Conservation (phyloP, 1,140 invertebrate genomes). For the Drosophila rhopaloa region DNA sequence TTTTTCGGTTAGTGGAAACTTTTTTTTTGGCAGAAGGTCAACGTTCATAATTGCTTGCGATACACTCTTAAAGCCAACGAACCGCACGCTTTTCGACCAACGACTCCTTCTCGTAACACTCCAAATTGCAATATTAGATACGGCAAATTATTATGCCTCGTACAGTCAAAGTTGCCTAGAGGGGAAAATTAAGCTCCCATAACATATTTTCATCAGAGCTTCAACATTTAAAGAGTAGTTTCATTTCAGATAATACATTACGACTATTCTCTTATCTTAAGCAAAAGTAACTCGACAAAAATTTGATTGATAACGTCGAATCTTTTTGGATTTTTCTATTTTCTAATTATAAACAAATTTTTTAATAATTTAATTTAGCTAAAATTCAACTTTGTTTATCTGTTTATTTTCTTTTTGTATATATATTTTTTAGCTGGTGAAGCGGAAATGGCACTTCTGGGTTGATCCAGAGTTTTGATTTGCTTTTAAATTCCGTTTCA, state of each 20-base stretch:
- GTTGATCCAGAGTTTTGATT: slow-evolving; percentile 43
- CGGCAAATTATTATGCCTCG: slow-evolving; percentile 38
- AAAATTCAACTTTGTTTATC: not conserved
- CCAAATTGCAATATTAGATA: slow-evolving; percentile 43
- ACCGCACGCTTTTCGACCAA: slow-evolving; percentile 21
- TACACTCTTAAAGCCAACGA: slow-evolving; percentile 52
- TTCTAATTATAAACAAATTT: too few relatives aligned
- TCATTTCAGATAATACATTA: not conserved
- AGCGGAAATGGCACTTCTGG: slow-evolving; percentile 70
- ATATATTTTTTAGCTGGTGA: slow-evolving; percentile 8
- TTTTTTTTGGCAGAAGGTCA: slow-evolving; percentile 70
- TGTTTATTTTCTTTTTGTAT: not conserved
- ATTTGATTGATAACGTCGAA: too few relatives aligned
- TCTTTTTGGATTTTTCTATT: too few relatives aligned
- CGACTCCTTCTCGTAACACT: slow-evolving; percentile 12
- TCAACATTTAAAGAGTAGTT: not conserved
- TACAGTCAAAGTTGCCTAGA: slow-evolving; percentile 13
- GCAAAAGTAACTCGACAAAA: too few relatives aligned
- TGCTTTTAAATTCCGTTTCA: slow-evolving; percentile 4
- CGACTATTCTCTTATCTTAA: too few relatives aligned
- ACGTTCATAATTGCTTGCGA: slow-evolving; percentile 70
- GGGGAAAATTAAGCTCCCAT: not conserved
- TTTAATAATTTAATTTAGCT: too few relatives aligned
- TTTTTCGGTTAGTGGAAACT: slow-evolving; percentile 60
- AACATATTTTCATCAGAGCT: not conserved